phyloP scores from a whole-genome alignment of 2,113 vertebrate genomes.

The Neolamprologus modestus region DNA sequence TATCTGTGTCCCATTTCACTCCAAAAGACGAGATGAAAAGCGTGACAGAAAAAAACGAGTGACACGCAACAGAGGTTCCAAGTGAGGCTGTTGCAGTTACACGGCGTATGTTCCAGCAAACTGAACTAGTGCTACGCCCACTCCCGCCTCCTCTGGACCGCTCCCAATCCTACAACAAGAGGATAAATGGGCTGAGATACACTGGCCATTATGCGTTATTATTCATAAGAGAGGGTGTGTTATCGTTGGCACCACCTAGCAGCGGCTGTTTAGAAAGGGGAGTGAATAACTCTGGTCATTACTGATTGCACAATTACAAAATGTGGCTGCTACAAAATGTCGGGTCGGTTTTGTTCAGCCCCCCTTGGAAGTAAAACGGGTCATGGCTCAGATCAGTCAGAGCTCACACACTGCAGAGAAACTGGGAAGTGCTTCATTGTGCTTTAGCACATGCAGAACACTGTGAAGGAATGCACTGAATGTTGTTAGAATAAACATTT shows the following conservation, averaged over 20 bases:
- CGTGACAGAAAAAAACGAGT: conserved; percentile 11
- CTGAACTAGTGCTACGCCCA: conserved; percentile 8
- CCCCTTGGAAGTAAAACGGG: neutral
- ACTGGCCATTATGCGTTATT: conserved; percentile 47
- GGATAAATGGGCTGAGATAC: conserved; percentile 47
- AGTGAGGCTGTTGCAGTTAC: conserved; percentile 13
- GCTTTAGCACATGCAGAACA: neutral
- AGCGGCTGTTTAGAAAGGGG: conserved; percentile 20
- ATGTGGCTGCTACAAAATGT: neutral
- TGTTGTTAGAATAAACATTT: neutral
- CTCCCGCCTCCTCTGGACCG: conserved; percentile 25
- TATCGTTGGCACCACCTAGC: conserved; percentile 40
- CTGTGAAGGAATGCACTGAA: neutral
- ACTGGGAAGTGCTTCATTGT: neutral
- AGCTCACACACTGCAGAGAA: neutral
- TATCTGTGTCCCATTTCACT: neutral
- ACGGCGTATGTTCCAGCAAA: conserved; percentile 4
- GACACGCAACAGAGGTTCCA: conserved; percentile 24
- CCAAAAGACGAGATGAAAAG: neutral
- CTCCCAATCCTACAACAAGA: conserved; percentile 30
- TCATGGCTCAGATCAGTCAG: neutral
- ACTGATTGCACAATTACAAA: conserved; percentile 51
- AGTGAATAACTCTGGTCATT: conserved; percentile 21
- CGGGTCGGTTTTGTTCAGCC: neutral
- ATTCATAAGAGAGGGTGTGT: conserved; percentile 50